These are phyloP conservation scores for Sycophaga agraensis DNA, from an alignment of 1,140 invertebrate genomes.

Conservation along the genomic window DNA sequence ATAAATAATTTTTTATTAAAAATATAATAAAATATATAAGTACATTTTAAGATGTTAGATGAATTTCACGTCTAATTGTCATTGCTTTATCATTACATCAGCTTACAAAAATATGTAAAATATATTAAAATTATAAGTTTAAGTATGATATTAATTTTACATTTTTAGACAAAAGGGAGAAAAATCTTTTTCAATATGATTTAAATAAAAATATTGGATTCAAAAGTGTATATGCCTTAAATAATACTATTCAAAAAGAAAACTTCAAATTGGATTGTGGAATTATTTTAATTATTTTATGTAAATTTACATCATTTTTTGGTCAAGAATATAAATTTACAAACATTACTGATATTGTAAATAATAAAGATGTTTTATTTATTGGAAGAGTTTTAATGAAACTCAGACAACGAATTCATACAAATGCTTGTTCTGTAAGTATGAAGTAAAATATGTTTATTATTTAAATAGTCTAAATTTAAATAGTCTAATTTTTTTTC, in stretches of 20 bases:
- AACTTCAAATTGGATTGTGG: no score
- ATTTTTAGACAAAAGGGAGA: no score
- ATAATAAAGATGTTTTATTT: conserved; percentile 20
- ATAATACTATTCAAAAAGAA: no score
- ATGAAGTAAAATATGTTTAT: background rate
- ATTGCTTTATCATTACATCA: no score
- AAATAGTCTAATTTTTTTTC: background rate
- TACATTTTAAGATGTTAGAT: background rate
- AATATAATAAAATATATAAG: background rate
- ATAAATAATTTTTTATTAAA: background rate
- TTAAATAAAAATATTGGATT: background rate
- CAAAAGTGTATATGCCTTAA: background rate
- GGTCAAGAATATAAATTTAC: conserved; percentile 4
- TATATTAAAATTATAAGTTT: background rate
- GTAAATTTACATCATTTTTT: conserved; percentile 7
- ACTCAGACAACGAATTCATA: conserved; percentile 6
- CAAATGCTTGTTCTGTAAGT: conserved; percentile 7
- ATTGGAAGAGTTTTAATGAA: conserved; percentile 11
- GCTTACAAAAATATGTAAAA: no score
- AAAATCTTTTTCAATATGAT: background rate
- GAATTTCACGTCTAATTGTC: no score
- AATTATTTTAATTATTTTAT: conserved; percentile 15
- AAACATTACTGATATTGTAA: background rate
- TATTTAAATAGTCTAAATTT: background rate
- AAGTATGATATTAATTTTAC: background rate